A percentile compares a stretch with the other conserved stretches of the same genome.
These are phyloP conservation scores for Orthosia incerta DNA, from an alignment of 2,888 invertebrate genomes.

Conservation along the genomic window DNA sequence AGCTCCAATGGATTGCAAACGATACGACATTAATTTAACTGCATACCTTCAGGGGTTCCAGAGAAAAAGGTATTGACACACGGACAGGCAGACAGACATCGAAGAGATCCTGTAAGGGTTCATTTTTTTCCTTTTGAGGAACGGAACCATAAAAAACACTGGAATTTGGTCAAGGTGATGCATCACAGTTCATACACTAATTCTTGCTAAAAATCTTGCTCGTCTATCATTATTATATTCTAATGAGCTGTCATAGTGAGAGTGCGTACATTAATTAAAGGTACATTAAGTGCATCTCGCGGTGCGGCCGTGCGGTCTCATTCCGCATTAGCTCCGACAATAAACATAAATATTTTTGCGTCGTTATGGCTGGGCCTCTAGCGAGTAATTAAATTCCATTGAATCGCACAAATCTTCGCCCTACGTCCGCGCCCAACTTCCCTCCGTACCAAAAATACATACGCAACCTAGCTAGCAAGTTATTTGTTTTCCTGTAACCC, in stretches of 20 bases:
- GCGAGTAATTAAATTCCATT: conserved; percentile 90
- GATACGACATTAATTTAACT: too few relatives aligned
- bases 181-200: not conserved
- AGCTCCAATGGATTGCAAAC: too few relatives aligned
- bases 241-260: conserved; percentile 21
- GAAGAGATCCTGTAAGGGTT: too few relatives aligned
- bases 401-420: conserved; percentile 89
- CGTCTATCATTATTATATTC: conserved; percentile 2
- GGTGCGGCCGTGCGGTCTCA: conserved; percentile 81
- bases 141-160: too few relatives aligned
- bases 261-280: conserved; percentile 41
- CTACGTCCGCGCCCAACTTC: conserved; percentile 73
- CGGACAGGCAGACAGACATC: too few relatives aligned
- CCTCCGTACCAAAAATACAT: conserved; percentile 69
- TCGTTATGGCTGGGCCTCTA: conserved; percentile 84
- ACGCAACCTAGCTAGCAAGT: conserved; percentile 38
- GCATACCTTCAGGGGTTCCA: too few relatives aligned
- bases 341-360: conserved; percentile 91
- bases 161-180: too few relatives aligned
- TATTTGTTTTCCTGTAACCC: conserved; percentile 42
- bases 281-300: conserved; percentile 65
- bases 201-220: not conserved
- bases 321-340: conserved; percentile 85
- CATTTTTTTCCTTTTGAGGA: too few relatives aligned
- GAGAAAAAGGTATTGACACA: too few relatives aligned